Base-by-base conservation (phyloP, 2,113 vertebrate species). In the Leptodactylus fuscus region DNA sequence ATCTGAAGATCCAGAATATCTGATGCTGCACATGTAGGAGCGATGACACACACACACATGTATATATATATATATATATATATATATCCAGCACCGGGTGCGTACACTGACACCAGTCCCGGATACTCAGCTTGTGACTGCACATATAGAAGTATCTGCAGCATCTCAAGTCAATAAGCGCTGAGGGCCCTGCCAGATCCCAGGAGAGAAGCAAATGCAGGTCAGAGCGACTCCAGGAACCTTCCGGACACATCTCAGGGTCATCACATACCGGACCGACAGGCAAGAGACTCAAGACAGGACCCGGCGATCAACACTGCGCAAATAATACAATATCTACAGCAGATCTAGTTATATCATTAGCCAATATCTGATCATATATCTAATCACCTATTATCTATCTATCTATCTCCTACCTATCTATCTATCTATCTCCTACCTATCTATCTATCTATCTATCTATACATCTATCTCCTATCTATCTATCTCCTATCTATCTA, bases 181-280 rank as follows among this genome's bases (percentile, higher is more conserved):
- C 29, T 15, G 4, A 55, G 13, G 15, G 20, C 80, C 65, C 22
- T 32, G 62, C 27, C 46, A 34, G n/a, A n/a, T 70, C 65, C 44
- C 29, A 32, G 22, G 38, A 67, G 79, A 27, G 20, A 29, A 44
- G 44, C 7, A 34, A 18, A 27, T 16, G 18, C 62, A 69, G 80
- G 60, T 82, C 81, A 53, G 18, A 27, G 49, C 58, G 67, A 82
- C 67, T 73, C 38, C 67, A 29, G 69, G 48, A 73, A 58, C 58
- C 67, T 82, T 58, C 81, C 49, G 3, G 46, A 36, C 55, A 16
- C 20, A 22, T 27, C 53, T 51, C 77, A 65, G 80, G n/a, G 44
- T 67, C 60, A 67, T 46, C 27, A 32, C 81, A 82, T 71, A 41
- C 62, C 81, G 18, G 38, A 38, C 65, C 34, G 29, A 73, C 62